Conservation (phyloP, 2,888 invertebrate species). For the Tenthredo livida region DNA sequence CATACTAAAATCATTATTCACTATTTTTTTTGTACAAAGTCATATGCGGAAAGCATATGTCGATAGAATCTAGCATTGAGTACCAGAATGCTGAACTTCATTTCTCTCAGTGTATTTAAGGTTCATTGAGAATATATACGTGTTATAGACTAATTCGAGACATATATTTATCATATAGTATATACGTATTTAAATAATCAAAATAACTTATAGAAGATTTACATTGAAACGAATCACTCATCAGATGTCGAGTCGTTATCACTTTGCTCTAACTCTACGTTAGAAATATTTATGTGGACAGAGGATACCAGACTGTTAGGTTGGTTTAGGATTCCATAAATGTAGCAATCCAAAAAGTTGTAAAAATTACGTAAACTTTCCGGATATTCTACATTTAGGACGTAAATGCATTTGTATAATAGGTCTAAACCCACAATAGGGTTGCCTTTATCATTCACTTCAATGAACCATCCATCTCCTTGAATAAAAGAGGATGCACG, state of each 20-base stretch:
- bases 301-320: not conserved
- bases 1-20: no score
- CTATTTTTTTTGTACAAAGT: no score
- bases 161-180: no score
- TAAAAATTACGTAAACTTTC: not conserved
- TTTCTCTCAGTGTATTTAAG: no score
- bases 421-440: not conserved
- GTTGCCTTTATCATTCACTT: not conserved
- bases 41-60: no score
- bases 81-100: no score
- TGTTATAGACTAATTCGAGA: no score
- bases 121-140: no score
- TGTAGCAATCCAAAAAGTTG: not conserved
- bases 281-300: not conserved
- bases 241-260: not conserved
- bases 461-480: constrained; percentile 7
- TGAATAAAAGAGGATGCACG: not conserved
- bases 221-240: not conserved
- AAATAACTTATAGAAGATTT: no score
- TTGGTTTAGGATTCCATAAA: not conserved
- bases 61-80: no score
- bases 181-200: no score
- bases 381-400: not conserved
- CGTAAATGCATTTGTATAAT: not conserved
- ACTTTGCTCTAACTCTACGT: not conserved